Evolutionary conservation across 2,113 vertebrate species (phyloP), one percentile per base, ranked within the genome.

Genomic region (Aldabrachelys gigantea): DNA sequence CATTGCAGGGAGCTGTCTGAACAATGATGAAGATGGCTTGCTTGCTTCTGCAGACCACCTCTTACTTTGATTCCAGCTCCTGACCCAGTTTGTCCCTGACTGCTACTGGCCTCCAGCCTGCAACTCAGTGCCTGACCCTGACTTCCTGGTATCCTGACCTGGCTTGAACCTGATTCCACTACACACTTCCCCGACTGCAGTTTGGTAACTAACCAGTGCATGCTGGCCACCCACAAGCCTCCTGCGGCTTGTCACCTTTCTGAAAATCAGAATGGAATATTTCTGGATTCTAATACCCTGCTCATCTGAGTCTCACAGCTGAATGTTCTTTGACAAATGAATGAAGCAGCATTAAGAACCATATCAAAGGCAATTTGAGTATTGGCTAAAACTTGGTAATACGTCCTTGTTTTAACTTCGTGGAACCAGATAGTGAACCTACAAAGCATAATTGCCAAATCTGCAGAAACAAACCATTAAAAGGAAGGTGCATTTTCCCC

Each of bases 251-350:
- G 90, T 93, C 93, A 87, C 62, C 11, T 53, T 72, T 91, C 10
- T 89, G 84, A 85, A 72, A 88, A 93, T 91, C 85, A 81, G 79
- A 87, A 82, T 59, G 89, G 87, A 85, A 80, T 93, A 93, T 82
- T 92, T 76, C 79, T 88, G 88, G 5, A 59, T 89, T 76, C 49
- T 82, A 86, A 62, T 86, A 88, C 54, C 12, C 3, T 13, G 69
- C 17, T 94, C n/a, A 21, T 82, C 57, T 38, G 0, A 0, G 62
- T 59, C 80, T 84, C 80, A 31, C 25, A 49, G 85, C 86, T 69
- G 91, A 96, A 49, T 2, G 14, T 75, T 53, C 54, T 87, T 87
- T 80, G 69, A 53, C 21, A 35, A 50, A 62, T 22, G 35, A 78
- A n/a, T 2, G 38, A 91, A 47, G 12, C 52, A 79, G 41, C 82